Evolutionary conservation across 2,888 invertebrate genomes (phyloP), one percentile per base, ranked within the genome.

Genomic region (Drosophila histrio): DNA sequence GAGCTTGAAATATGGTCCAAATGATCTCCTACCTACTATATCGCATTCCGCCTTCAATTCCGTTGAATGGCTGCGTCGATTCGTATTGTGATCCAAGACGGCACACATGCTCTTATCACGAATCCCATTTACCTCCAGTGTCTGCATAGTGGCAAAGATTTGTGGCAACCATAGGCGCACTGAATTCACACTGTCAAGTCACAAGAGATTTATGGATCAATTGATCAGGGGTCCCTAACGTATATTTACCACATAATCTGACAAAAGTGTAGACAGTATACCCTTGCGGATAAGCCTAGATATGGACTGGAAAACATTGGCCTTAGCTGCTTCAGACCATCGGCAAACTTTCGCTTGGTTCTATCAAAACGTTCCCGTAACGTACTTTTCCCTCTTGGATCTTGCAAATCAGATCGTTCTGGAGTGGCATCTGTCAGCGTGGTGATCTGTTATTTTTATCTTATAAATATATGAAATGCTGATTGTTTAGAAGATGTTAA

Each of bases 141-240:
- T 91, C 36, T 91, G 91, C 34, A 95, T 94, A 89, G 95, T 95
- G 50, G 95, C 94, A 70, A 97, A 97, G 26, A 97, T 93, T 88
- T 97, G 96, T 0, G 97, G 97, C 79, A 97, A 93, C 97, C 97
- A 97, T 36, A 97, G 93, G 21, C 96, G 95, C 46, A 97, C 92
- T 0, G 97, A 96, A 87, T 97, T 97, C 52, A 95, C 92, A 13
- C 96, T 95, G 49, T 2, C 2, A 38, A 30, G 2, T n/a, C 8
- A 43, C 0, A 6, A 9, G 0, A 24, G 2, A 1, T 7, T 5
- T 1, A 38, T 34, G 19, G 13, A 22, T n/a, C n/a, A n/a, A n/a
- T n/a, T n/a, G 6, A 28, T 28, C n/a, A n/a, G n/a, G n/a, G n/a
- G n/a, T 56, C 17, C 32, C 2, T 2, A 15, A 44, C 3, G 5